Conservation (phyloP, 2,797 vertebrate genomes). For the Microctenopoma stevenorrisi region DNA sequence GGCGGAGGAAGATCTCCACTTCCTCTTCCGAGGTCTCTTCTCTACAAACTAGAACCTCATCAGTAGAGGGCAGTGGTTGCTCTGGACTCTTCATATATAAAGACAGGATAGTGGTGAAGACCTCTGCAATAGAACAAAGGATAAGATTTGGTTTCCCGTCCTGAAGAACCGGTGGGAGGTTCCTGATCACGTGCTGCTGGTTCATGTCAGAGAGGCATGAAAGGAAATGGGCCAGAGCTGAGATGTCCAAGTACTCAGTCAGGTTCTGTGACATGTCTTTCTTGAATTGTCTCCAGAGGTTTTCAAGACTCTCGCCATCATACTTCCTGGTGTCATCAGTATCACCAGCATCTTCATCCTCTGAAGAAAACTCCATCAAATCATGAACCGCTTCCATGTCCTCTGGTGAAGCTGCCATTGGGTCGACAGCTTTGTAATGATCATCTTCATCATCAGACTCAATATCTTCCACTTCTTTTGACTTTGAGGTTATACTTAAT, state of each 20-base stretch:
- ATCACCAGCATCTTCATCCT: conserved; percentile 46
- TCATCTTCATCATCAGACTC: conserved; percentile 26
- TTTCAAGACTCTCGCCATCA: conserved; percentile 56
- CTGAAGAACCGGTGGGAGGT: conserved; percentile 66
- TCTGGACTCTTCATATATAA: conserved; percentile 74
- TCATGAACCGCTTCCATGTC: conserved; percentile 18
- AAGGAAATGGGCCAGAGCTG: conserved; percentile 74
- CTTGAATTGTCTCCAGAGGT: conserved; percentile 78
- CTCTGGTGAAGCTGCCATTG: background rate
- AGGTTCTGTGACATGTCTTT: conserved; percentile 70
- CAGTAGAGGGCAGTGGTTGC: conserved; percentile 77
- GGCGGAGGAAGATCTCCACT: conserved; percentile 83
- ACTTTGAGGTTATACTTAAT: background rate
- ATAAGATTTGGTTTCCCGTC: conserved; percentile 83
- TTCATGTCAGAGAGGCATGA: conserved; percentile 69
- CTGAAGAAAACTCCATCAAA: conserved; percentile 64
- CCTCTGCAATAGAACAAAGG: conserved; percentile 74
- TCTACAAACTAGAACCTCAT: conserved; percentile 84
- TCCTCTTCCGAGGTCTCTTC: conserved; percentile 82
- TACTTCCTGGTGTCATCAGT: background rate
- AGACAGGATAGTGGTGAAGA: conserved; percentile 73
- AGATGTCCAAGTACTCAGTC: conserved; percentile 71
- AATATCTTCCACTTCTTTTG: background rate
- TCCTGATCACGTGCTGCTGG: conserved; percentile 57
- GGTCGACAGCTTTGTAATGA: background rate